Evolutionary conservation across 2,797 vertebrate genomes (phyloP).

Genomic region (Falco concolor): DNA sequence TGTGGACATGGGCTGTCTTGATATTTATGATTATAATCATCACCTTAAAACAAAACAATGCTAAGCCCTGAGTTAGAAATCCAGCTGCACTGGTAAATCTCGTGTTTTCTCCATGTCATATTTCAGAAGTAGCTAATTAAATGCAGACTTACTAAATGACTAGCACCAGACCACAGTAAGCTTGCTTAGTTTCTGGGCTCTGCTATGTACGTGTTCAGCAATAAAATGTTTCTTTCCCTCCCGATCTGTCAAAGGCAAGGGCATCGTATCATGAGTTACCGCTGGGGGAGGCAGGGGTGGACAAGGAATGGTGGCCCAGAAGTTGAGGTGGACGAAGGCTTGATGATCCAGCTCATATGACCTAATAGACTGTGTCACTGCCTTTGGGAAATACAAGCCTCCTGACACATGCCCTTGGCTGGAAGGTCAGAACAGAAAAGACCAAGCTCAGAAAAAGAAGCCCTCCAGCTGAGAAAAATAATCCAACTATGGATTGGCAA

Average conservation of each 20-base stretch:
- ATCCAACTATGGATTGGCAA: slow-evolving; percentile 24
- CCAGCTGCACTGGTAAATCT: not conserved
- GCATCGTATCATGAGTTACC: not conserved
- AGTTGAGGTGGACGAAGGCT: slow-evolving; percentile 18
- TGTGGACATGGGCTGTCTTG: not conserved
- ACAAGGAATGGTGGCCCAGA: slow-evolving; percentile 43
- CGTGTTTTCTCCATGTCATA: not conserved
- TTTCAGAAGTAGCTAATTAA: slow-evolving; percentile 44
- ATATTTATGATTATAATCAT: not conserved
- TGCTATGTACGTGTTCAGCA: slow-evolving; percentile 33
- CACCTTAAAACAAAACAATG: not conserved
- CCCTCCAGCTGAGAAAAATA: slow-evolving; percentile 62
- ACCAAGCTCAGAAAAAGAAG: slow-evolving; percentile 56
- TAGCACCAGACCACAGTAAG: not conserved
- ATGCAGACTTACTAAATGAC: slow-evolving; percentile 28
- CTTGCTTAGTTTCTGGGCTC: not conserved
- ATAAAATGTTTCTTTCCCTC: slow-evolving; percentile 32
- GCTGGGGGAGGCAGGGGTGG: slow-evolving; percentile 15
- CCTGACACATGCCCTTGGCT: slow-evolving; percentile 60
- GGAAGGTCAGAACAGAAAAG: slow-evolving; percentile 69
- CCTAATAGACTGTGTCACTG: slow-evolving; percentile 63
- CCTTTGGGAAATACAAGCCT: slow-evolving; percentile 49
- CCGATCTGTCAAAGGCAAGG: slow-evolving; percentile 21
- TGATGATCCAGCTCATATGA: slow-evolving; percentile 50
- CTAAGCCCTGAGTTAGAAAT: not conserved